Percentiles rank a stretch among this genome's conserved stretches.
phyloP scores from a whole-genome alignment of 2,113 vertebrate species.

The Cyanocitta stelleri region DNA sequence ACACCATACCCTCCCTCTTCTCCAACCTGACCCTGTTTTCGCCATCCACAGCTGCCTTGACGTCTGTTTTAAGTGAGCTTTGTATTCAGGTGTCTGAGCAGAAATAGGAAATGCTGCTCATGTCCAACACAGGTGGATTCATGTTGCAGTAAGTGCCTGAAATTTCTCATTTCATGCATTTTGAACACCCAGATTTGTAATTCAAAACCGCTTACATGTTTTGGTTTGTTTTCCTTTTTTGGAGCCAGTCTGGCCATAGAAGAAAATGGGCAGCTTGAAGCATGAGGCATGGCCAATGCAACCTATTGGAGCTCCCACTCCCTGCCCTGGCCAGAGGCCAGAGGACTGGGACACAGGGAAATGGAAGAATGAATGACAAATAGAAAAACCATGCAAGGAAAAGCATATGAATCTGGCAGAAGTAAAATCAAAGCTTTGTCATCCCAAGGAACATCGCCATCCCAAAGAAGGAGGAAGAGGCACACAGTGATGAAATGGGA shows the following conservation, averaged over 20 bases:
- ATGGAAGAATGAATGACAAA: background rate
- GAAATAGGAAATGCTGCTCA: background rate
- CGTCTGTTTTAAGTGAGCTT: background rate
- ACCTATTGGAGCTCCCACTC: background rate
- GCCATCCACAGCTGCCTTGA: background rate
- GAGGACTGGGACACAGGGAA: background rate
- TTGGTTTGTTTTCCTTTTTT: background rate
- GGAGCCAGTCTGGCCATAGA: background rate
- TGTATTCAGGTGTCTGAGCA: background rate
- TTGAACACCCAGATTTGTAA: background rate
- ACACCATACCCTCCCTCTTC: background rate
- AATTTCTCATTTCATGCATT: slow-evolving; percentile 8
- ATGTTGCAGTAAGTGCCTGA: background rate
- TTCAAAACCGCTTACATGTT: background rate
- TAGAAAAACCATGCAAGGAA: background rate
- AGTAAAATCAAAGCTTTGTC: background rate
- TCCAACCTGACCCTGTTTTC: background rate
- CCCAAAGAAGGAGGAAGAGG: background rate
- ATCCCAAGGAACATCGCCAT: background rate
- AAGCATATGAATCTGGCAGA: background rate
- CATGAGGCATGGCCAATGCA: rapidly evolving
- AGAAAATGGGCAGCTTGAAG: background rate
- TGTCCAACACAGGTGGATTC: background rate
- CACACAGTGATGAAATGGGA: background rate
- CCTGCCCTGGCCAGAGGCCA: background rate